These are phyloP conservation scores for Exaiptasia diaphana DNA, from an alignment of 64 coral and sea anemone genomes.

Conservation along the genomic window DNA sequence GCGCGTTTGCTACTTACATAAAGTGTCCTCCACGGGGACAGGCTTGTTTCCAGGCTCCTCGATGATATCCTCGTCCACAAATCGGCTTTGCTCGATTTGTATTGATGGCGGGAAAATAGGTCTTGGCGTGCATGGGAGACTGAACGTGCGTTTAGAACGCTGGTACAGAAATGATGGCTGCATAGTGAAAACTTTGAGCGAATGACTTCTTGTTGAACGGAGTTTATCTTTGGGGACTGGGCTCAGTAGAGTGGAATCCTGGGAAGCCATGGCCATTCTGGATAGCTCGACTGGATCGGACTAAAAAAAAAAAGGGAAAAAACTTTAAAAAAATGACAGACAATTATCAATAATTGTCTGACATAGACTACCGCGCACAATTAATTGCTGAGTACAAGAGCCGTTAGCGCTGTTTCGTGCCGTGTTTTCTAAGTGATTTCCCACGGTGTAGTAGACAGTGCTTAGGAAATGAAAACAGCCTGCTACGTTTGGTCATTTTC, in stretches of 20 bases:
- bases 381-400: too few relatives aligned
- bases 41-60: neutral
- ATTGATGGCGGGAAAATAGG: neutral
- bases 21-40: neutral
- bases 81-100: slow-evolving; percentile 15
- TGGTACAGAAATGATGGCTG: neutral
- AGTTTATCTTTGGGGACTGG: slow-evolving; percentile 10
- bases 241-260: neutral
- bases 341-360: too few relatives aligned
- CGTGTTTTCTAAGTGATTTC: too few relatives aligned
- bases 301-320: too few relatives aligned
- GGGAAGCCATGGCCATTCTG: slow-evolving; percentile 9
- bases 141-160: slow-evolving; percentile 1
- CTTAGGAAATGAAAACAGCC: too few relatives aligned
- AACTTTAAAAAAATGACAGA: too few relatives aligned
- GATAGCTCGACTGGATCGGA: too few relatives aligned
- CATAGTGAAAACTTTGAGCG: slow-evolving; percentile 1
- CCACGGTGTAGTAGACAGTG: too few relatives aligned
- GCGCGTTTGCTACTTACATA: neutral
- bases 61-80: neutral
- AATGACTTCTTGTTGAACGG: slow-evolving; percentile 3
- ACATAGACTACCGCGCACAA: too few relatives aligned
- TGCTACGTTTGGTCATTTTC: too few relatives aligned
- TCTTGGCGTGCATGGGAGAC: neutral
- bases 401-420: too few relatives aligned